A percentile compares a stretch with the other conserved stretches of the same genome.
Conservation (phyloP, 2,888 invertebrate species). For the Hedya salicella region DNA sequence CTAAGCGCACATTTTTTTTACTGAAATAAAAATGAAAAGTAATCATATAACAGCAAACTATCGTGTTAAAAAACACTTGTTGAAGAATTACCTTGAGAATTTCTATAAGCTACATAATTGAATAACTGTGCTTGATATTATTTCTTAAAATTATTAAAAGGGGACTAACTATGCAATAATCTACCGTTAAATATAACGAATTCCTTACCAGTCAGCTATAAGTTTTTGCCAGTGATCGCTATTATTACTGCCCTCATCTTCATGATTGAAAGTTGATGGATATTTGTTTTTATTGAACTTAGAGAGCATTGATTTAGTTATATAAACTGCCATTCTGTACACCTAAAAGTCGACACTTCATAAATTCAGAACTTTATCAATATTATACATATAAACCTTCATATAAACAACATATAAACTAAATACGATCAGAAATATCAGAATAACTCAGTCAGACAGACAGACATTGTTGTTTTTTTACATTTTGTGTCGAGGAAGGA, state of each 20-base stretch:
- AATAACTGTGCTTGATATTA: conserved; percentile 6
- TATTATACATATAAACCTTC: no score
- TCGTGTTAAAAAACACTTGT: background rate
- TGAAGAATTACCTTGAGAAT: no score
- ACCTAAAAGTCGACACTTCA: background rate
- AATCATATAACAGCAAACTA: background rate
- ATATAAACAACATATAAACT: background rate
- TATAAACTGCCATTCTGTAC: conserved; percentile 69
- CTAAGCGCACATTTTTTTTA: conserved; percentile 59
- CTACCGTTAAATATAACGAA: background rate
- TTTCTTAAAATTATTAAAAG: background rate
- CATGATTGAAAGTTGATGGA: conserved; percentile 53
- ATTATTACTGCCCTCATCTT: conserved; percentile 53
- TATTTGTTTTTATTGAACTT: conserved; percentile 68
- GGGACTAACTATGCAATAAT: background rate
- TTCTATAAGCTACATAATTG: conserved; percentile 1
- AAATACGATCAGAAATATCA: background rate
- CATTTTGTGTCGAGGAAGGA: no score
- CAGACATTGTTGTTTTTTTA: background rate
- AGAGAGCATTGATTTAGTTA: conserved; percentile 74
- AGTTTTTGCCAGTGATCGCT: conserved; percentile 75
- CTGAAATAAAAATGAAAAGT: conserved; percentile 54
- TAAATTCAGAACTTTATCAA: background rate
- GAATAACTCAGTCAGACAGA: background rate
- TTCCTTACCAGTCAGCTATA: conserved; percentile 55